Evolutionary conservation across 2,797 vertebrate species (phyloP).

Genomic region (Diplodus sargus): DNA sequence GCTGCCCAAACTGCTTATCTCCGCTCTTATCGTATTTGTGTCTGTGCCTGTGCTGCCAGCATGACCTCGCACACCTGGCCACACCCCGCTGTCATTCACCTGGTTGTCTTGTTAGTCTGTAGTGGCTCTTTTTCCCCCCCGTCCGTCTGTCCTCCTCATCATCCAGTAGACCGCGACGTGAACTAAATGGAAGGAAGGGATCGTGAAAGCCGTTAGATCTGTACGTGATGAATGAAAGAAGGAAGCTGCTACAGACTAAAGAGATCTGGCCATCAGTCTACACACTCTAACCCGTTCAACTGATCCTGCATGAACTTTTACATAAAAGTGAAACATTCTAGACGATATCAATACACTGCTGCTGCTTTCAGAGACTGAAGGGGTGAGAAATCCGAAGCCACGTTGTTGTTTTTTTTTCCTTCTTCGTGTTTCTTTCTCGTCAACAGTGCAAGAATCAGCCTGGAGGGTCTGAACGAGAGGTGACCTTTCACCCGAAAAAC

Average conservation of each 20-base stretch:
- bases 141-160: constrained; percentile 23
- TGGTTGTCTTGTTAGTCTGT: constrained; percentile 61
- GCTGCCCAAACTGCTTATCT: constrained; percentile 52
- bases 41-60: constrained; percentile 78
- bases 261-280: constrained; percentile 27
- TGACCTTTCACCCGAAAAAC: constrained; percentile 76
- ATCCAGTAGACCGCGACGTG: constrained; percentile 22
- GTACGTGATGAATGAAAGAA: constrained; percentile 22
- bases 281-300: constrained; percentile 47
- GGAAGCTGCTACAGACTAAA: constrained; percentile 54
- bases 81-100: constrained; percentile 38
- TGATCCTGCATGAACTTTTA: constrained; percentile 75
- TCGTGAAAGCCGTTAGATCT: constrained; percentile 41
- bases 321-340: constrained; percentile 58
- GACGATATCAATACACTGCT: constrained; percentile 62
- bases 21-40: constrained; percentile 67
- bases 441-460: constrained; percentile 34
- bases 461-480: constrained; percentile 64
- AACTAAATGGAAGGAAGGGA: constrained; percentile 21
- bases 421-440: constrained; percentile 24
- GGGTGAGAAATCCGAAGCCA: constrained; percentile 59
- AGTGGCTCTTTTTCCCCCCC: constrained; percentile 27
- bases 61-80: constrained; percentile 76
- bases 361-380: constrained; percentile 71
- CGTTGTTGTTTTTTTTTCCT: constrained; percentile 21